Percentiles rank a stretch among this genome's conserved stretches.
These are phyloP conservation scores for Cephus rjabovi DNA, from an alignment of 2,888 invertebrate genomes.

Conservation along the genomic window DNA sequence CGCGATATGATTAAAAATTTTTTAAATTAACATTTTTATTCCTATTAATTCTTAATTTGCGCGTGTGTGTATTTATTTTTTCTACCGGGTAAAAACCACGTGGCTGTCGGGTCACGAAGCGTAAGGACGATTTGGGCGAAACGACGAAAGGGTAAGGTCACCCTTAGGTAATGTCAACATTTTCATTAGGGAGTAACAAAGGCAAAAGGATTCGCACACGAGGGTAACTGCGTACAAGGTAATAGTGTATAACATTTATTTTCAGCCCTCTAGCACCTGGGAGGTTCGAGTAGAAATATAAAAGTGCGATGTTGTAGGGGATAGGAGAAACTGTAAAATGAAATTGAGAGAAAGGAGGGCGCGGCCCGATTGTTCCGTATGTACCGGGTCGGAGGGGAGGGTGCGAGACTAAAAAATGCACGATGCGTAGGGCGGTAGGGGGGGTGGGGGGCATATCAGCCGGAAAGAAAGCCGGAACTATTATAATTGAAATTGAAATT, in stretches of 20 bases:
- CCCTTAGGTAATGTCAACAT: background rate
- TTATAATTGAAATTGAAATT: slow-evolving; percentile 60
- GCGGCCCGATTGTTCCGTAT: background rate
- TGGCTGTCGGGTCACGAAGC: background rate
- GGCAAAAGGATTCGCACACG: background rate
- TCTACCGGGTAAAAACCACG: background rate
- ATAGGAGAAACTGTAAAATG: slow-evolving; percentile 18
- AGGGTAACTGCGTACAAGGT: background rate
- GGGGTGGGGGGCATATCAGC: slow-evolving; percentile 21
- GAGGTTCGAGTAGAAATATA: slow-evolving; percentile 3
- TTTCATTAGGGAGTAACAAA: background rate
- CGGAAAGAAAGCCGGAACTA: slow-evolving; percentile 44
- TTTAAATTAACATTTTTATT: background rate
- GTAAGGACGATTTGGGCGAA: background rate
- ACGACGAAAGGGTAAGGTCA: background rate
- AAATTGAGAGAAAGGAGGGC: slow-evolving; percentile 7
- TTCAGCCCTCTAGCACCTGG: background rate
- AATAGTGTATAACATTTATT: background rate
- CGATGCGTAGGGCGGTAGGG: slow-evolving; percentile 22
- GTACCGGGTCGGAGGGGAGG: slow-evolving; percentile 9
- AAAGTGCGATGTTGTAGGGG: slow-evolving; percentile 21
- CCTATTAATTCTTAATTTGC: background rate
- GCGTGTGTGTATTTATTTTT: background rate
- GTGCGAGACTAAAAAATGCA: slow-evolving; percentile 32
- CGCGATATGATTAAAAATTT: background rate